These are phyloP conservation scores for Takifugu flavidus DNA, from an alignment of 2,113 vertebrate genomes.

Conservation along the genomic window DNA sequence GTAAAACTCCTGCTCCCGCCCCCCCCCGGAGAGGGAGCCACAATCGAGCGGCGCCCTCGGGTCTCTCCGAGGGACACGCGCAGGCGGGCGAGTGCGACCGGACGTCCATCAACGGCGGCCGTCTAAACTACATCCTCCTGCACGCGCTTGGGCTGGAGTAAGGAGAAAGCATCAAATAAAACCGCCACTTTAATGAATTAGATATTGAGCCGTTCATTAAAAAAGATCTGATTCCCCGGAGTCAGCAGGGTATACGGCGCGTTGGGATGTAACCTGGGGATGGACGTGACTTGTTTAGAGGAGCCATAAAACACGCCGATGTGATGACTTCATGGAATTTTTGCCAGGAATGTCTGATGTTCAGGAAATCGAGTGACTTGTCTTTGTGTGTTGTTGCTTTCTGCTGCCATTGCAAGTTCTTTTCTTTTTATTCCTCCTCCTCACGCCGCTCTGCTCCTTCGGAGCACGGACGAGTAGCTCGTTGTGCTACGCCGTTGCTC, in stretches of 20 bases:
- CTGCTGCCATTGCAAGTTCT: neutral
- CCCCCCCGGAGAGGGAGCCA: slow-evolving; percentile 46
- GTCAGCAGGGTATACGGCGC: slow-evolving; percentile 69
- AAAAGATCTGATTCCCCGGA: slow-evolving; percentile 68
- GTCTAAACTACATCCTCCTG: slow-evolving; percentile 43
- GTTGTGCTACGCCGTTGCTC: neutral
- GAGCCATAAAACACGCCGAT: slow-evolving; percentile 58
- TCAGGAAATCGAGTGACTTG: slow-evolving; percentile 31
- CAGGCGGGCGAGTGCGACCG: slow-evolving; percentile 26
- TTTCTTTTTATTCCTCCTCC: slow-evolving; percentile 1
- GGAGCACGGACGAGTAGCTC: slow-evolving; percentile 10
- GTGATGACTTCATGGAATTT: slow-evolving; percentile 62
- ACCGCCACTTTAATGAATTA: slow-evolving; percentile 81
- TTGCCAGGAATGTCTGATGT: slow-evolving; percentile 42
- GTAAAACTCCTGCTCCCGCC: slow-evolving; percentile 55
- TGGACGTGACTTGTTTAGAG: slow-evolving; percentile 53
- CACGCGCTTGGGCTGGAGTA: slow-evolving; percentile 54
- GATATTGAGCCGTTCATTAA: slow-evolving; percentile 78
- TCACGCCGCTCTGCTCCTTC: slow-evolving; percentile 5
- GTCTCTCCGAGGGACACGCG: slow-evolving; percentile 38
- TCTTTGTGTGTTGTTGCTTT: slow-evolving; percentile 17
- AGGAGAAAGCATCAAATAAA: slow-evolving; percentile 75
- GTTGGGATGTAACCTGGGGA: slow-evolving; percentile 61
- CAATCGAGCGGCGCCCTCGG: slow-evolving; percentile 46
- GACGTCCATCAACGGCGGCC: slow-evolving; percentile 54